These are phyloP conservation scores for Poecilia wingei DNA, from an alignment of 2,797 vertebrate genomes.

Conservation along the genomic window DNA sequence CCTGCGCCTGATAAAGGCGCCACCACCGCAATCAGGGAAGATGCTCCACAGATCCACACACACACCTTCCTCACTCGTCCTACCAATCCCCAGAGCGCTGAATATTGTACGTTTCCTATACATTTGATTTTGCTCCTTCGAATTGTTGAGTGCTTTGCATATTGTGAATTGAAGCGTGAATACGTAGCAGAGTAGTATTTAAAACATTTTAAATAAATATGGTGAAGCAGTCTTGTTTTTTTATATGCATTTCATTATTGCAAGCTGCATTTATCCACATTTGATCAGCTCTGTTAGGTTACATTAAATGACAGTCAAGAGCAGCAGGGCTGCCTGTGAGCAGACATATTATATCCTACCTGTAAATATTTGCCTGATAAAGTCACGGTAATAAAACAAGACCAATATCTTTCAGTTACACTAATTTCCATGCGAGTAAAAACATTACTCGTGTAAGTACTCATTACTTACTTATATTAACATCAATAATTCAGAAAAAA, in stretches of 20 bases:
- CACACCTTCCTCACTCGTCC: slow-evolving; percentile 23
- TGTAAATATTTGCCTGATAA: slow-evolving; percentile 39
- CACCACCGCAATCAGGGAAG: slow-evolving; percentile 59
- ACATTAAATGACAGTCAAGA: not conserved
- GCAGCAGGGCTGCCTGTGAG: not conserved
- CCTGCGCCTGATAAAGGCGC: slow-evolving; percentile 59
- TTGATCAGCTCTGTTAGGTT: slow-evolving; percentile 11
- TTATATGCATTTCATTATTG: not conserved
- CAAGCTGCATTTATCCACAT: not conserved
- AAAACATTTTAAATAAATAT: slow-evolving; percentile 60
- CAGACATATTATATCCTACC: slow-evolving; percentile 11
- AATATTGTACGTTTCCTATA: slow-evolving; percentile 43
- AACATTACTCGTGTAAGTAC: no score
- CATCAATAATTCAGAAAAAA: not conserved
- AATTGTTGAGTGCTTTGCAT: slow-evolving; percentile 75
- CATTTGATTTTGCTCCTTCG: slow-evolving; percentile 41
- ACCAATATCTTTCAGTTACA: not conserved
- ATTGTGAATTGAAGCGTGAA: slow-evolving; percentile 46
- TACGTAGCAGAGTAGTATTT: slow-evolving; percentile 50
- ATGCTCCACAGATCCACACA: slow-evolving; percentile 24
- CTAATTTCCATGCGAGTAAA: not conserved
- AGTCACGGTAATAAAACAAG: not conserved
- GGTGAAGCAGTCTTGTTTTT: slow-evolving; percentile 51
- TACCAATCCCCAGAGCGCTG: slow-evolving; percentile 14
- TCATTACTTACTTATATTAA: not conserved